Conservation (phyloP, 2,888 invertebrate genomes). For the Sesia bembeciformis region DNA sequence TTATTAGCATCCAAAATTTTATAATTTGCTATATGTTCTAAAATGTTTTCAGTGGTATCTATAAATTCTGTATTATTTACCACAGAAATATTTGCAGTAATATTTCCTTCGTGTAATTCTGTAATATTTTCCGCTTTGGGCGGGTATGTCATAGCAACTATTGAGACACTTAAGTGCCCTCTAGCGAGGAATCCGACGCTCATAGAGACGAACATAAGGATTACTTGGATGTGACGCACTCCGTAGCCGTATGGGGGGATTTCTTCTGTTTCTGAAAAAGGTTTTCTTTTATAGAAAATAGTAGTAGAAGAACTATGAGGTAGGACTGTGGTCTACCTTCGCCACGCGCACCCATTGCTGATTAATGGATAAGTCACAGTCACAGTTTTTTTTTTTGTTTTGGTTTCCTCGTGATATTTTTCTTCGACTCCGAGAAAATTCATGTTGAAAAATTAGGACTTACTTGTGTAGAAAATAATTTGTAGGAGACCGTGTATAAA, state of each 20-base stretch:
- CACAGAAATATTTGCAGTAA: background rate
- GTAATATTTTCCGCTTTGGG: conserved; percentile 7
- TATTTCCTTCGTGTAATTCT: background rate
- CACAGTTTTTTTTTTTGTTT: too few species aligned
- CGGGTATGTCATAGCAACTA: conserved; percentile 54
- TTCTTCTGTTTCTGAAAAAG: conserved; percentile 16
- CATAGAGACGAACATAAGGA: conserved; percentile 36
- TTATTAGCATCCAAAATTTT: too few species aligned
- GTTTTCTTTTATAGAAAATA: background rate
- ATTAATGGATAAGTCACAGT: too few species aligned
- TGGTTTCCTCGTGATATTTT: too few species aligned
- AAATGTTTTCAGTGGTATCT: background rate
- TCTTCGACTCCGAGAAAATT: too few species aligned
- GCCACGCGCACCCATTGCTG: too few species aligned
- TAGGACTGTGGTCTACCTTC: too few species aligned
- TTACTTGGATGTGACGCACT: conserved; percentile 33
- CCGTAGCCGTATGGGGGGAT: conserved; percentile 30
- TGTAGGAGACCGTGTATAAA: too few species aligned
- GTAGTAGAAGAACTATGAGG: too few species aligned
- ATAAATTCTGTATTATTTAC: background rate
- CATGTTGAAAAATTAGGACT: too few species aligned
- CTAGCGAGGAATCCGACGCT: conserved; percentile 25
- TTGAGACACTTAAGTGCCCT: conserved; percentile 16
- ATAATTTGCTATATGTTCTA: too few species aligned
- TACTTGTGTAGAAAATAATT: too few species aligned